Conservation (phyloP, 2,113 vertebrate species). For the Pogona vitticeps region DNA sequence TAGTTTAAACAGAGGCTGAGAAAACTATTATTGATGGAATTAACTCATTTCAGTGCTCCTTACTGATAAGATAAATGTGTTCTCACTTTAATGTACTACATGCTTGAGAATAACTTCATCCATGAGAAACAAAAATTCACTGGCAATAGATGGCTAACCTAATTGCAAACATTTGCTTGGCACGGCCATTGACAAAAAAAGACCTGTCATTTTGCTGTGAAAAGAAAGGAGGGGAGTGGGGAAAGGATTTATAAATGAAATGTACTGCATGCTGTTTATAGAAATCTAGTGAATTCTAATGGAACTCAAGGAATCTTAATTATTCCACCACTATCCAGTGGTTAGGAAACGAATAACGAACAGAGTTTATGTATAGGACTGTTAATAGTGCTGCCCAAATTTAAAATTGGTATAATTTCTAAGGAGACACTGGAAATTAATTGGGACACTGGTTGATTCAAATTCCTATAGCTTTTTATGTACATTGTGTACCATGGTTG, state of each 20-base stretch:
- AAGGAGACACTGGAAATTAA: slow-evolving; percentile 20
- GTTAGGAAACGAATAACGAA: slow-evolving; percentile 54
- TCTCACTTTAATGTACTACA: slow-evolving; percentile 35
- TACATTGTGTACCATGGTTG: not conserved
- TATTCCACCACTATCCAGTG: slow-evolving; percentile 30
- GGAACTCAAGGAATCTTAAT: slow-evolving; percentile 36
- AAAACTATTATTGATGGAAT: not conserved
- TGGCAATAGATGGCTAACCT: slow-evolving; percentile 44
- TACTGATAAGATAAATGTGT: slow-evolving; percentile 12
- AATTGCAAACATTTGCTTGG: slow-evolving; percentile 52
- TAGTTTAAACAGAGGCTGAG: not conserved
- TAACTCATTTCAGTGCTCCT: not conserved
- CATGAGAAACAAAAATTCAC: slow-evolving; percentile 48
- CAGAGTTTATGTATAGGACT: not conserved
- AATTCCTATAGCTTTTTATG: not conserved
- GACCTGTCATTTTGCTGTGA: slow-evolving; percentile 49
- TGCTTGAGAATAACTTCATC: slow-evolving; percentile 49
- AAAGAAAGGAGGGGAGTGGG: slow-evolving; percentile 35
- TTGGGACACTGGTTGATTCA: not conserved
- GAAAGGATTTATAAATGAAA: slow-evolving; percentile 27
- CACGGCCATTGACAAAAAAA: slow-evolving; percentile 33
- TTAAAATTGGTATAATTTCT: not conserved
- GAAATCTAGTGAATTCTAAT: slow-evolving; percentile 52
- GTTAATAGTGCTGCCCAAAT: not conserved
- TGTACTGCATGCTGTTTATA: slow-evolving; percentile 27